A percentile compares a stretch with the other conserved stretches of the same genome.
Conservation (phyloP, 2,113 vertebrate species). For the Gymnorhina tibicen region DNA sequence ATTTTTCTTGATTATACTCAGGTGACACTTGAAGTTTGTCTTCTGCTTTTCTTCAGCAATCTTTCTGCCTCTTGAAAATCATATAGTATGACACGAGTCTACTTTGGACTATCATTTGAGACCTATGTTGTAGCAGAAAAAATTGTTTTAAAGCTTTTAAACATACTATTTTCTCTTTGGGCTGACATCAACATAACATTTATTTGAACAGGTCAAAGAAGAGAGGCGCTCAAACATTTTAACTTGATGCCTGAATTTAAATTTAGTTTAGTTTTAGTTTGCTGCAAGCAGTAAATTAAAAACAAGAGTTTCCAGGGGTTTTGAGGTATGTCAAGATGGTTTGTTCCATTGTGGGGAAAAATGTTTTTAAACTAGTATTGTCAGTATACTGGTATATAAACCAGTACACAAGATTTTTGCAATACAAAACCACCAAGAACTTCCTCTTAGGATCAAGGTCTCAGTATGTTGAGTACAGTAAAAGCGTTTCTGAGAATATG, state of each 20-base stretch:
- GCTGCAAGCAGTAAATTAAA: neutral
- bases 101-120: neutral
- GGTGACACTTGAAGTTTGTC: neutral
- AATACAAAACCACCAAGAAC: neutral
- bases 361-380: neutral
- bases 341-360: neutral
- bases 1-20: neutral
- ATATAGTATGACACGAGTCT: neutral
- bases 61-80: neutral
- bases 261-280: neutral
- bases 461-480: neutral
- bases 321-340: neutral
- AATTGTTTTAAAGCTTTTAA: neutral
- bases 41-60: neutral
- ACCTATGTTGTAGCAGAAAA: neutral
- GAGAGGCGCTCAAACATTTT: neutral
- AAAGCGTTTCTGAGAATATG: neutral
- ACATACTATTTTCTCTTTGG: neutral
- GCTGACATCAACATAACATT: neutral
- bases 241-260: neutral
- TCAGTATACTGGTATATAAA: neutral
- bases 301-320: neutral
- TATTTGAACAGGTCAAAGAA: neutral
- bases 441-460: conserved; percentile 2
- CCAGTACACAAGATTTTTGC: neutral